Percentiles rank a stretch among this genome's conserved stretches.
Conservation (phyloP, 2,888 invertebrate genomes). For the Chymomyza fuscimana region DNA sequence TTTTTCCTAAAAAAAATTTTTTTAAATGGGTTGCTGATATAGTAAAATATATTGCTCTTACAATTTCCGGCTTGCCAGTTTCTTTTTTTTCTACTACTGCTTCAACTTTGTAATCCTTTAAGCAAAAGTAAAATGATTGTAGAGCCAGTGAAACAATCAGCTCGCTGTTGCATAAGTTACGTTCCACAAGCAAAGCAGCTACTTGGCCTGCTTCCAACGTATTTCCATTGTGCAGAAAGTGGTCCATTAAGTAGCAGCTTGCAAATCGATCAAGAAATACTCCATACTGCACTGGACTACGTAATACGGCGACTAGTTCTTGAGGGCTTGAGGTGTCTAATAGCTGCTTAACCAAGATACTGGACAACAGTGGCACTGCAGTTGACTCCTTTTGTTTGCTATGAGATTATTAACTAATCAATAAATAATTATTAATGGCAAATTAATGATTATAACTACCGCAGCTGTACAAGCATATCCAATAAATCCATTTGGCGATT, state of each 20-base stretch:
- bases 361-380: constrained; percentile 49
- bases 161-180: constrained; percentile 90
- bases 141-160: constrained; percentile 85
- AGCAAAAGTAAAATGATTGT: constrained; percentile 87
- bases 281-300: constrained; percentile 92
- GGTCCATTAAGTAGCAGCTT: constrained; percentile 90
- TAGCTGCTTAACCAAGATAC: constrained; percentile 56
- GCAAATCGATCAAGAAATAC: constrained; percentile 92
- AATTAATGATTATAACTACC: constrained; percentile 30
- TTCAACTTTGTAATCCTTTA: constrained; percentile 79
- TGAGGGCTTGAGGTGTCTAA: constrained; percentile 74
- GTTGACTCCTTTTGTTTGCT: constrained; percentile 56
- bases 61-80: constrained; percentile 78
- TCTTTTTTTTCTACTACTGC: constrained; percentile 42
- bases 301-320: constrained; percentile 86
- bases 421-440: background rate
- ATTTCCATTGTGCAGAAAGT: constrained; percentile 85
- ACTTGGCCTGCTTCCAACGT: constrained; percentile 87
- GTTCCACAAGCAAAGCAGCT: constrained; percentile 90
- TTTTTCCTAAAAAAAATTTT: constrained; percentile 81
- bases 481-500: constrained; percentile 52
- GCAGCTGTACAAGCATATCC: constrained; percentile 47
- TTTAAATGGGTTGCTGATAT: no score
- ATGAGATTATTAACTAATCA: background rate
- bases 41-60: constrained; percentile 48